Evolutionary conservation across 2,113 vertebrate genomes (phyloP), one percentile per base, ranked within the genome.

Genomic region (Argyrosomus japonicus): DNA sequence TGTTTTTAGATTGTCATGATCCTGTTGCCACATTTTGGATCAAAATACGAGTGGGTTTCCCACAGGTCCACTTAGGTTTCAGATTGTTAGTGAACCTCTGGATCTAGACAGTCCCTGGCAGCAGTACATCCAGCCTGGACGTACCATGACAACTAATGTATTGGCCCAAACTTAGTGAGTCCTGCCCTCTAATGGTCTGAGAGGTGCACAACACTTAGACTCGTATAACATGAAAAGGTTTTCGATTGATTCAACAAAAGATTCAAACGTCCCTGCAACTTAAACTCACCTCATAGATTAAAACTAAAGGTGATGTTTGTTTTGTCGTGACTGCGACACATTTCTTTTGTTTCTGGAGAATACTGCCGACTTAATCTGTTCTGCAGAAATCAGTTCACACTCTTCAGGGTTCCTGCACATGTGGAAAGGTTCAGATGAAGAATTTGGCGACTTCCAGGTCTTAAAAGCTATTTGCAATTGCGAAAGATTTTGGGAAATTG

Each of bases 361-460:
- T 1, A 23, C 74, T 51, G 80, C 68, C 45, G 48, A 54, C 73
- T 74, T 29, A 0, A 40, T 12, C 57, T 62, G 47, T 3, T 23
- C 23, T 21, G 79, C 70, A 47, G 60, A 8, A 51, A 32, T 11
- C n/a, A 2, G 1, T 0, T n/a, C 3, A 25, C 13, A 11, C 50
- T 60, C 54, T 6, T 58, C 57, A 58, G 63, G 75, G 75, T 74
- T 84, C 70, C 82, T 75, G 56, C 63, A 23, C 79, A 51, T 40
- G 12, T 40, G 17, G 47, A 18, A 56, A 9, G 25, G 23, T 43
- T 45, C 27, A 40, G 57, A 32, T 17, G 48, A 56, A 21, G 27
- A 47, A 32, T 60, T 58, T n/a, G 13, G 0, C 43, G 70, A 25
- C 32, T 11, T 45, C 50, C 76, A 67, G 25, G 58, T 68, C 61